Evolutionary conservation across 1,140 invertebrate genomes (phyloP), one percentile per base, ranked within the genome.

Genomic region (Geopemphigus sp.): DNA sequence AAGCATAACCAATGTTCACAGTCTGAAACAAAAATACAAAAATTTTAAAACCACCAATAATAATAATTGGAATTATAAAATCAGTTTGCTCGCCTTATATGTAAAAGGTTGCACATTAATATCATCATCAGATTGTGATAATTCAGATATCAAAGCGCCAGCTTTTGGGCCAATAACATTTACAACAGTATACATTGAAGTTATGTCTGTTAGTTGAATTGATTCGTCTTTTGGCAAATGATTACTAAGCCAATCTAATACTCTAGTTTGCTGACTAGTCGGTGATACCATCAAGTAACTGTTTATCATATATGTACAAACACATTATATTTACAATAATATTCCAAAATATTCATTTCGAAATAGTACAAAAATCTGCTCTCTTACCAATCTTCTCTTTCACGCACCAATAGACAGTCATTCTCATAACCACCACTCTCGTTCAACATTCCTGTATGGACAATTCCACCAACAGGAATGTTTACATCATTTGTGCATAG

Each of bases 251-350:
- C 97, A 99, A 72, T 92, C 90, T 85, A 95, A 93, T 83, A 94
- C 96, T 11, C 96, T 89, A 0, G 95, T 96, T 87, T 99, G 97
- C 85, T 99, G 97, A 81, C 97, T 95, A 4, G 96, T 98, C 4
- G 97, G 98, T 3, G 95, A 95, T 82, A 99, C 97, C 92, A 99
- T 95, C 91, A 99, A 97, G 83, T 95, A 99, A 85, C 96, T 98
- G 84, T 80, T 26, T 88, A 89, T 80, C 81, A 78, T 70, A n/a
- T 45, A 11, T 45, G 5, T 45, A 45, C 39, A 45, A 45, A 45
- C 5, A 45, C 39, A 45, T 5, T 45, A 50, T 50, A 50, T 22
- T 19, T 22, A 8, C 5, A 56, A 56, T 56, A 56, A n/a, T 19
- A 56, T 56, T n/a, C 54, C 47, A 50, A 12, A 50, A 14, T 50